Conservation (phyloP, 2,797 vertebrate genomes). For the Anguilla anguilla region DNA sequence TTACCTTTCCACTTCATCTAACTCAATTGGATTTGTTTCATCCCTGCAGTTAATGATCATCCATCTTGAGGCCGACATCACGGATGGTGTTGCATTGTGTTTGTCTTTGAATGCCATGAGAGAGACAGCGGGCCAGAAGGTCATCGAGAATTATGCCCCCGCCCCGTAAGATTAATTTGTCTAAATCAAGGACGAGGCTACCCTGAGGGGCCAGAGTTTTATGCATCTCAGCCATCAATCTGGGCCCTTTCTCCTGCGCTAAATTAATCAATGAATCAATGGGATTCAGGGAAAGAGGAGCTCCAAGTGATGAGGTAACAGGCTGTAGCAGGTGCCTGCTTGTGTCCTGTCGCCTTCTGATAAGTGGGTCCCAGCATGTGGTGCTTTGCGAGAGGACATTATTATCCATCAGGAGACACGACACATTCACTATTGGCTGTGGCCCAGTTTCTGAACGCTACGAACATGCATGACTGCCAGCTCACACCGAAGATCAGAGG, state of each 20-base stretch:
- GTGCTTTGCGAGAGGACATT: neutral
- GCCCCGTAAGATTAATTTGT: constrained; percentile 1
- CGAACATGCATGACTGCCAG: neutral
- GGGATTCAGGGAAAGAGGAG: neutral
- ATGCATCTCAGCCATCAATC: constrained; percentile 21
- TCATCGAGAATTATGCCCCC: neutral
- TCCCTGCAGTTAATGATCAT: neutral
- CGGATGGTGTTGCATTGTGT: neutral
- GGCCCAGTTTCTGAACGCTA: neutral
- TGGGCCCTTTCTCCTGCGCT: neutral
- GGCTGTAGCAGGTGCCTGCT: neutral
- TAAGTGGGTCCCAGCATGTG: neutral
- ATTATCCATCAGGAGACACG: neutral
- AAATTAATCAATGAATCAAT: constrained; percentile 30
- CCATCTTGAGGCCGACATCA: neutral
- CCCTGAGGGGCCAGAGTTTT: neutral
- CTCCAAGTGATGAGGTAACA: neutral
- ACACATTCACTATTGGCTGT: neutral
- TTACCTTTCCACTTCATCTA: constrained; percentile 9
- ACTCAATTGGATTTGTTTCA: neutral
- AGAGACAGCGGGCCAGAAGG: constrained; percentile 1
- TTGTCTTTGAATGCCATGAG: neutral
- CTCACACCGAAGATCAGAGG: too few species aligned
- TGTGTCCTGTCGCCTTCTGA: neutral
- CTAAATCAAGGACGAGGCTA: constrained; percentile 26